Percentiles rank a stretch among this genome's conserved stretches.
These are phyloP conservation scores for Campoplex capitator DNA, from an alignment of 2,888 invertebrate genomes.

Conservation along the genomic window DNA sequence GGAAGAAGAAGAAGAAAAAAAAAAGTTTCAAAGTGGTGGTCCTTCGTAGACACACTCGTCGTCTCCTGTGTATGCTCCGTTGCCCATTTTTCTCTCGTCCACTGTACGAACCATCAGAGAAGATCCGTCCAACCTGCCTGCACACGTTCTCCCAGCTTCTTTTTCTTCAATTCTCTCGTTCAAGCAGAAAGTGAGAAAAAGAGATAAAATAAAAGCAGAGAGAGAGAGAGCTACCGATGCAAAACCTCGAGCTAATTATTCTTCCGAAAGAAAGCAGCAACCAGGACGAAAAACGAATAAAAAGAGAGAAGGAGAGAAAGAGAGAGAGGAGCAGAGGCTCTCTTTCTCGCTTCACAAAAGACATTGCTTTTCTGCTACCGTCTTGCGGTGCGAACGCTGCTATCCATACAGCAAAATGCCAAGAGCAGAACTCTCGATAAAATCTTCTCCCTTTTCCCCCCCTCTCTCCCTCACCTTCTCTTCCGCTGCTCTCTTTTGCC, in stretches of 20 bases:
- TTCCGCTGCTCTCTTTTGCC: slow-evolving; percentile 2
- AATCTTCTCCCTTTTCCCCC: slow-evolving; percentile 4
- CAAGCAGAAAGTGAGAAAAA: slow-evolving; percentile 34
- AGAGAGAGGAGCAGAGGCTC: background rate
- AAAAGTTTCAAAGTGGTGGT: slow-evolving; percentile 71
- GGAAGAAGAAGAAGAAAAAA: slow-evolving; percentile 40
- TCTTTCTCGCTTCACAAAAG: slow-evolving; percentile 15
- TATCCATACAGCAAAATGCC: slow-evolving; percentile 31
- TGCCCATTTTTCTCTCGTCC: slow-evolving; percentile 38
- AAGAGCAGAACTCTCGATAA: slow-evolving; percentile 49
- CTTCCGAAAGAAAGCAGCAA: slow-evolving; percentile 68
- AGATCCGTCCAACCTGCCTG: slow-evolving; percentile 2
- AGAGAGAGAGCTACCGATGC: slow-evolving; percentile 60
- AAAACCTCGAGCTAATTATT: slow-evolving; percentile 82
- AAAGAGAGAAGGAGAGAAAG: slow-evolving; percentile 19
- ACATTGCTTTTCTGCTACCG: slow-evolving; percentile 54
- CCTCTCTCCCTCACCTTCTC: background rate
- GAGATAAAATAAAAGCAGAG: background rate
- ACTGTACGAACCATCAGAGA: slow-evolving; percentile 57
- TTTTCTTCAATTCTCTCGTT: slow-evolving; percentile 38
- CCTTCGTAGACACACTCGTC: slow-evolving; percentile 50
- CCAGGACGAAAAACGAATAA: slow-evolving; percentile 67
- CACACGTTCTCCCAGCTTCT: slow-evolving; percentile 7
- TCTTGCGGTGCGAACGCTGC: slow-evolving; percentile 2
- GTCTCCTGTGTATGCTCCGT: background rate